Evolutionary conservation across 1,140 invertebrate genomes (phyloP).

Genomic region (Drosophila willistoni): DNA sequence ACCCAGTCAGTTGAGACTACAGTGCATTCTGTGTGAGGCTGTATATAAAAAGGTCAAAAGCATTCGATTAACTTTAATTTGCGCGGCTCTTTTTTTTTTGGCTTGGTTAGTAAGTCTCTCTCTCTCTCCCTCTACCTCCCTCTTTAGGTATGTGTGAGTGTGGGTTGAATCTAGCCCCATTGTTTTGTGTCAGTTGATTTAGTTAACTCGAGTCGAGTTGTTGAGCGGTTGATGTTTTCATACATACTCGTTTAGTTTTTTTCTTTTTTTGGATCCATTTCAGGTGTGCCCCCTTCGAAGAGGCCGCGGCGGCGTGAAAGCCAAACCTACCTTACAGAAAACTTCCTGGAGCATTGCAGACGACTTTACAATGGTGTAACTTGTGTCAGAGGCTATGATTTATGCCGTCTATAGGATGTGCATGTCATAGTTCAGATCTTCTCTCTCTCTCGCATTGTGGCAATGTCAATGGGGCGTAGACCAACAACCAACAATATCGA

Average conservation of each 20-base stretch:
- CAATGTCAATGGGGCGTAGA: constrained; percentile 38
- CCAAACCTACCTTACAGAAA: constrained; percentile 59
- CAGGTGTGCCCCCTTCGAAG: constrained; percentile 58
- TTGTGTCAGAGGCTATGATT: constrained; percentile 48
- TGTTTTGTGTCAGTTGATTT: constrained; percentile 64
- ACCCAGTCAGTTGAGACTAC: constrained; percentile 12
- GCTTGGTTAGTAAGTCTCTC: background rate
- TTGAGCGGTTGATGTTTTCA: constrained; percentile 48
- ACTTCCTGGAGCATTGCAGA: constrained; percentile 47
- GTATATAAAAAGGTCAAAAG: constrained; percentile 74
- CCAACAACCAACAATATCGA: constrained; percentile 26
- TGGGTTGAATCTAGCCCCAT: constrained; percentile 39
- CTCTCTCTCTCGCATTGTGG: constrained; percentile 19
- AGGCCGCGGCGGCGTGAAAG: constrained; percentile 61
- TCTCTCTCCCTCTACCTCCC: constrained; percentile 19
- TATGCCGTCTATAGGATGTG: constrained; percentile 47
- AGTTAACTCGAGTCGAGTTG: constrained; percentile 52
- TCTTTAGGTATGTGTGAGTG: constrained; percentile 29
- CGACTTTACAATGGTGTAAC: constrained; percentile 53
- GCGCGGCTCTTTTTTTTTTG: constrained; percentile 45
- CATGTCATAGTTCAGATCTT: constrained; percentile 67
- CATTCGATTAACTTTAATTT: constrained; percentile 81
- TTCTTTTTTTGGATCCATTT: constrained; percentile 59
- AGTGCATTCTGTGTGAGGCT: constrained; percentile 33
- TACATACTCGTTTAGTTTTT: constrained; percentile 34